Conservation (phyloP, 2,797 vertebrate species). For the Scarus forsteni region DNA sequence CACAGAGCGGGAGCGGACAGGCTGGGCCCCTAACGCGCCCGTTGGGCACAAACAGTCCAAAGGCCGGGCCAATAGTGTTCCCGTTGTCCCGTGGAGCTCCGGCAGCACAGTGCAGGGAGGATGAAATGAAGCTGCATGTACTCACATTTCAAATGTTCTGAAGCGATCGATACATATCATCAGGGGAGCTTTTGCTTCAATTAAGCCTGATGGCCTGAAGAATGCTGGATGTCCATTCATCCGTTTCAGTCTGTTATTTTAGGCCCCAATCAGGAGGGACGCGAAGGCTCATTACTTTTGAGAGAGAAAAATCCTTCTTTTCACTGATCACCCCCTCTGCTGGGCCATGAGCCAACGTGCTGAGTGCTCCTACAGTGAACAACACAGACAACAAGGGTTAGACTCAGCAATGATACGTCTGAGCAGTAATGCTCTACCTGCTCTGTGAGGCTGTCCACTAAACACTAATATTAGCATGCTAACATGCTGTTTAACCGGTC, state of each 20-base stretch:
- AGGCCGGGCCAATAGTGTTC: conserved; percentile 74
- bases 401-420: conserved; percentile 8
- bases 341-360: conserved; percentile 62
- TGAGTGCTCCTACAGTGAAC: conserved; percentile 58
- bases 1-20: conserved; percentile 53
- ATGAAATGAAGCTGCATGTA: conserved; percentile 58
- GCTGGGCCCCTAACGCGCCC: conserved; percentile 48
- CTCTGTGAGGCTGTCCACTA: too few relatives aligned
- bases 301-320: conserved; percentile 66
- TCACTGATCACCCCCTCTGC: conserved; percentile 51
- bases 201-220: conserved; percentile 49
- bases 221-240: conserved; percentile 51
- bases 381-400: conserved; percentile 57
- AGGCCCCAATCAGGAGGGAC: conserved; percentile 61
- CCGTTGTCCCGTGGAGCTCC: conserved; percentile 65
- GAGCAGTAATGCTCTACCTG: conserved; percentile 4
- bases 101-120: conserved; percentile 65
- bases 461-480: too few relatives aligned
- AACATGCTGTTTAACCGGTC: neutral
- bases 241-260: conserved; percentile 58
- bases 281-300: conserved; percentile 64
- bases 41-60: conserved; percentile 60
- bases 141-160: conserved; percentile 74
- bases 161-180: conserved; percentile 62
- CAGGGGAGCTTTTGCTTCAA: conserved; percentile 66